A percentile compares a stretch with the other conserved stretches of the same genome.
Evolutionary conservation across 2,888 invertebrate genomes (phyloP).

Genomic region (Xestobium rufovillosum): DNA sequence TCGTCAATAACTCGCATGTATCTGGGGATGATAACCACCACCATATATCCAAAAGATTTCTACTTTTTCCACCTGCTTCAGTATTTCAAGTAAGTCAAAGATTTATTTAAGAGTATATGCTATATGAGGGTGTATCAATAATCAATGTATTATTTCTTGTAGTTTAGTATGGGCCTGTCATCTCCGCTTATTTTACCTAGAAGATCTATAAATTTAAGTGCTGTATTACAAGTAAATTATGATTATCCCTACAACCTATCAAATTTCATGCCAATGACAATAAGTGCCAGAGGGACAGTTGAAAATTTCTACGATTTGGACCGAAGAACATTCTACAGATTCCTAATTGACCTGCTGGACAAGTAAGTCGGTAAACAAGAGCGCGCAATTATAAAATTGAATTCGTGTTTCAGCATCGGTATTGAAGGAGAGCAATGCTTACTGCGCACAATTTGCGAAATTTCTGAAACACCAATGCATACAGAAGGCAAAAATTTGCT

Average conservation of each 20-base stretch:
- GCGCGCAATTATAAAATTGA: neutral
- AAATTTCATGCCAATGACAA: slow-evolving; percentile 1
- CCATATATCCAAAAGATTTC: neutral
- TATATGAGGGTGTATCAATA: too few species aligned
- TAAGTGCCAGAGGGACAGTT: neutral
- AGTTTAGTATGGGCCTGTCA: neutral
- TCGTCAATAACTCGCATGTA: too few species aligned
- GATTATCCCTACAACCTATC: slow-evolving; percentile 1
- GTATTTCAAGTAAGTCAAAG: neutral
- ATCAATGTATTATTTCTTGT: too few species aligned
- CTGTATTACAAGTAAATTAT: neutral
- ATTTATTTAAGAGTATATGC: too few species aligned
- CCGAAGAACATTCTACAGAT: neutral
- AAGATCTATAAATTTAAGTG: slow-evolving; percentile 1
- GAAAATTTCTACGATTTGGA: neutral
- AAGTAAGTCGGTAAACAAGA: neutral
- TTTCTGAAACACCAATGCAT: neutral
- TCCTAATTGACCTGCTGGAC: neutral
- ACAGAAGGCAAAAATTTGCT: neutral
- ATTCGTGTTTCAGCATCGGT: neutral
- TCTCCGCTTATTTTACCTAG: slow-evolving; percentile 1
- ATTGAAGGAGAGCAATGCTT: neutral
- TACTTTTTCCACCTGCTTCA: neutral
- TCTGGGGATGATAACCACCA: too few species aligned
- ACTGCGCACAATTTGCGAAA: neutral